Evolutionary conservation across 2,113 vertebrate species (phyloP), one percentile per base, ranked within the genome.

Genomic region (Conger conger): DNA sequence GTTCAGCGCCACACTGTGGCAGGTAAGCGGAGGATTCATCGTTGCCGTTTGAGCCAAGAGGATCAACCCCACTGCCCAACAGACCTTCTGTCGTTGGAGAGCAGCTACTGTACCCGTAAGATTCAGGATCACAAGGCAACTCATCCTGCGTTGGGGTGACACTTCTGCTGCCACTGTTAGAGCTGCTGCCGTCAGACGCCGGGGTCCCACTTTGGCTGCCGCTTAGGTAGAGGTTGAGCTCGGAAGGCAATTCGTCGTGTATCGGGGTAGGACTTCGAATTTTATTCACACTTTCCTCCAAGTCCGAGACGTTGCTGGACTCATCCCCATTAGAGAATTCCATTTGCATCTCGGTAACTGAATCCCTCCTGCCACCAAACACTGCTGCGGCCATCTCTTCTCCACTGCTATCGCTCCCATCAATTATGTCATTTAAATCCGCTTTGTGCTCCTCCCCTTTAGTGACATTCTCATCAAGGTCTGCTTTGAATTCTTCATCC

Each of bases 221-320:
- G 15, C 57, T 63, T 27, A 27, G 80, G 57, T 3, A 16, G 42
- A 63, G 9, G 35, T 76, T 33, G 6, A 79, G 53, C n/a, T 84
- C 79, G 81, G 23, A 81, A 60, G 86, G 85, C 35, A 86, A 86
- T 82, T 88, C 88, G 79, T 92, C 90, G 35, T 91, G 35, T 78
- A 90, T 90, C 82, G 89, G 89, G 0, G 92, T 90, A 16, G 88
- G 77, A n/a, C 86, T 87, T 63, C 87, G 83, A 2, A 85, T 79
- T 11, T 91, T 83, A 36, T 79, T 84, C 30, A 79, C 76, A 18
- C 27, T 84, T 37, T 73, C 79, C 2, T 54, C n/a, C 0, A n/a
- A 63, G 83, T 84, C 36, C 20, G 18, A 23, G 37, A 40, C n/a
- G 35, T 40, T 16, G 36, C 11, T 63, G 17, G 60, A 83, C 18